Conservation (phyloP, 2,888 invertebrate genomes). For the Xestia c-nigrum region DNA sequence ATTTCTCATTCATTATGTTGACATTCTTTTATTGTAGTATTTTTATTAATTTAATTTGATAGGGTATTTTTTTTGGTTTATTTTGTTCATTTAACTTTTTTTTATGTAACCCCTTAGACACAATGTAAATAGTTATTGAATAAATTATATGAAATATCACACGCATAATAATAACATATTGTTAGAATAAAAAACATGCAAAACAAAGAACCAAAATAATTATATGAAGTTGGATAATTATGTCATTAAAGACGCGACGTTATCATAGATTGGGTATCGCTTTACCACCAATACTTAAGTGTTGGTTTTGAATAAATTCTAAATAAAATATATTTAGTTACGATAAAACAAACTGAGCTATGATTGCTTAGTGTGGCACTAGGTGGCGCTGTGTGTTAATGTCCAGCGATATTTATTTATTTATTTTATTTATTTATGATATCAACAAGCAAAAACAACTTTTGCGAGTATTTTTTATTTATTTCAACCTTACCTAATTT, state of each 20-base stretch:
- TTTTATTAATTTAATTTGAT: too few species aligned
- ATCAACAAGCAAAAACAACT: conserved; percentile 28
- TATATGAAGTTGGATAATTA: not conserved
- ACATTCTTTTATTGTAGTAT: too few species aligned
- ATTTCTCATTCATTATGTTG: too few species aligned
- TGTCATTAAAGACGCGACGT: not conserved
- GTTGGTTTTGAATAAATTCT: conserved; percentile 27
- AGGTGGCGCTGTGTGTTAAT: too few species aligned
- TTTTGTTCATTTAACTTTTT: too few species aligned
- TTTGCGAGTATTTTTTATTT: not conserved
- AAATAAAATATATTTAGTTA: conserved; percentile 31
- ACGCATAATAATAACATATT: conserved; percentile 23
- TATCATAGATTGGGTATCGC: not conserved
- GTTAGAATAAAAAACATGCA: conserved; percentile 58
- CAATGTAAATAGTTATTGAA: too few species aligned
- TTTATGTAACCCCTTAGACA: too few species aligned
- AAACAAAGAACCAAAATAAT: conserved; percentile 46
- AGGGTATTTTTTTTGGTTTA: too few species aligned
- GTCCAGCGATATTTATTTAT: too few species aligned
- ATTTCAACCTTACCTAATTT: not conserved
- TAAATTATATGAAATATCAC: not conserved
- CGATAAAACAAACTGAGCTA: conserved; percentile 14
- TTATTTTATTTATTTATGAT: too few species aligned
- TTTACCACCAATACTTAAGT: conserved; percentile 13
- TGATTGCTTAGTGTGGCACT: too few species aligned